Percentiles rank a stretch among this genome's conserved stretches.
These are phyloP conservation scores for Eulemur albifrons DNA, from an alignment of 2,797 vertebrate species.

Conservation along the genomic window DNA sequence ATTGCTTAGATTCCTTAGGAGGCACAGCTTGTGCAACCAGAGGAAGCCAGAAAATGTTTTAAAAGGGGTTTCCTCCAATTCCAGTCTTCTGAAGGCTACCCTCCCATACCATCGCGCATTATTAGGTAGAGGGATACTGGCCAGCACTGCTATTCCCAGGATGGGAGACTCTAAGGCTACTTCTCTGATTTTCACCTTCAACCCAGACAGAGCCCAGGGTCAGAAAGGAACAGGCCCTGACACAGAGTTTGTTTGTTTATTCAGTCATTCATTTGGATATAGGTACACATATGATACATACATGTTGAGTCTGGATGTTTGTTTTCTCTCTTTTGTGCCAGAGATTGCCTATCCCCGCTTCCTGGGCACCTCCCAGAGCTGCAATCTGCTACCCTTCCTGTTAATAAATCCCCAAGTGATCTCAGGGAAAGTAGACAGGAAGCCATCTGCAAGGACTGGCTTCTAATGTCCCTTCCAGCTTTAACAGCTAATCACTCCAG, in stretches of 20 bases:
- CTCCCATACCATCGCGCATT: not conserved
- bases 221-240: not conserved
- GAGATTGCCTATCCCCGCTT: not conserved
- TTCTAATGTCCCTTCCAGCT: constrained; percentile 57
- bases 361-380: not conserved
- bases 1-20: not conserved
- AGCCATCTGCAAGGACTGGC: constrained; percentile 13
- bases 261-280: not conserved
- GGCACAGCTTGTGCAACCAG: not conserved
- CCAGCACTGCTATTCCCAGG: not conserved
- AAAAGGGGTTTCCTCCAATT: not conserved
- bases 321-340: not conserved
- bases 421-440: constrained; percentile 13
- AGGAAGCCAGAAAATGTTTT: not conserved
- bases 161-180: not conserved
- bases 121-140: not conserved
- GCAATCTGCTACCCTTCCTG: constrained; percentile 24
- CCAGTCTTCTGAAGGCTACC: not conserved
- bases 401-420: constrained; percentile 29
- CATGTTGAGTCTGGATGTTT: not conserved
- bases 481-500: not conserved
- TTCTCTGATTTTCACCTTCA: not conserved
- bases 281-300: not conserved
- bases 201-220: not conserved
- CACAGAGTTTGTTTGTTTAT: not conserved